Base-by-base conservation (phyloP, 2,113 vertebrate species). In the Neomonachus schauinslandi region DNA sequence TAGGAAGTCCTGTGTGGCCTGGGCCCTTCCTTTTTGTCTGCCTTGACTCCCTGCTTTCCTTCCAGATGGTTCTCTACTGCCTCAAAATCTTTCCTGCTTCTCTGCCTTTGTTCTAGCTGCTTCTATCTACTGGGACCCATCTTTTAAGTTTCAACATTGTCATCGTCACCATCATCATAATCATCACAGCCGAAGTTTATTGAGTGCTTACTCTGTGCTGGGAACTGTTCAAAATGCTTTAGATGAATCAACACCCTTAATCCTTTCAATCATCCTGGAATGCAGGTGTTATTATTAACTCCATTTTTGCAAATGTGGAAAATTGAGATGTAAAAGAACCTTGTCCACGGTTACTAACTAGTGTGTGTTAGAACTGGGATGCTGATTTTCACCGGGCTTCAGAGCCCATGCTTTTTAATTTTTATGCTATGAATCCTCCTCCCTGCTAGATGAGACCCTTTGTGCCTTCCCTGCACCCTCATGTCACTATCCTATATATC, bases 401-500 rank as follows among this genome's bases (percentile, higher is more conserved):
- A 65, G 77, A 93, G 53, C 77, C 51, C 26, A 16, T 28, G 77
- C 76, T 46, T 3, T 74, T 71, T 39, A 67, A 59, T n/a, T 55
- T 42, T 72, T 15, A 1, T 79, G 65, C 57, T 74, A 28, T 0
- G 63, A 39, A 42, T 57, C 42, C 33, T 89, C 22, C 10, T 53
- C 7, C 16, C 65, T 82, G 57, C 33, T 7, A 18, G 85, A 76
- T 63, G 24, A 96, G 94, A 91, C 61, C 59, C 55, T 88, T 79
- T 65, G 61, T 86, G 84, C 42, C 92, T 94, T 69, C 36, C 74
- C 5, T 8, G 63, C 13, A 53, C 51, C 59, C 18, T 77, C 95
- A 49, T 16, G 36, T 87, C 96, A 55, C 97, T 61, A 89, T 71
- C 84, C 49, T 61, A 4, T 39, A 22, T 19, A 39, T 97, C 93